A percentile compares a stretch with the other conserved stretches of the same genome.
phyloP scores from a whole-genome alignment of 23 tunicate species.

The Oikopleura vanhoeffeni region DNA sequence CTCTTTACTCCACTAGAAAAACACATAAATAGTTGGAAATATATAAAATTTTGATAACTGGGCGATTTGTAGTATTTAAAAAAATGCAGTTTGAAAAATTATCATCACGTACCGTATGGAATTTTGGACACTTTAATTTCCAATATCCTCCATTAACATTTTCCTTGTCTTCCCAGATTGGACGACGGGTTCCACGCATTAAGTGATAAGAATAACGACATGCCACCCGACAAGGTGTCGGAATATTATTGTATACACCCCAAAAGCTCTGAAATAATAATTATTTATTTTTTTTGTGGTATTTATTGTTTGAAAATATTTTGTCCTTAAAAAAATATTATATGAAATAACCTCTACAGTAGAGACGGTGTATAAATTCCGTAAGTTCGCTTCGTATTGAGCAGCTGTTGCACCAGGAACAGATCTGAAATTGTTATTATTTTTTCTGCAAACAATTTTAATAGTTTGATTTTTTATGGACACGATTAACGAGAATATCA shows the following conservation, averaged over 20 bases:
- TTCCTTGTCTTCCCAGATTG: constrained; percentile 74
- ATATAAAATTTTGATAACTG: too few relatives aligned
- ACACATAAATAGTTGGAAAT: too few relatives aligned
- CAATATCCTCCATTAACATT: constrained; percentile 83
- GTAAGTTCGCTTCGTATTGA: constrained; percentile 68
- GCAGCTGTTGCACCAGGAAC: constrained; percentile 56
- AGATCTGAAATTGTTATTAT: constrained; percentile 21
- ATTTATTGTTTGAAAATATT: too few relatives aligned
- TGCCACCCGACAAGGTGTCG: constrained; percentile 38
- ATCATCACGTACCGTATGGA: constrained; percentile 49
- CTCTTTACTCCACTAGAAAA: too few relatives aligned
- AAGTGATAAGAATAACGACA: constrained; percentile 57
- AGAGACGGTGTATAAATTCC: constrained; percentile 60
- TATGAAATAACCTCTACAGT: constrained; percentile 43
- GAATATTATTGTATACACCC: constrained; percentile 70
- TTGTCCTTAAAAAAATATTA: too few relatives aligned
- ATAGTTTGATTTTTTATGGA: not conserved
- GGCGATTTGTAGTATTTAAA: too few relatives aligned
- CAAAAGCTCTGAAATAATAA: constrained; percentile 48
- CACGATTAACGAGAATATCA: too few relatives aligned
- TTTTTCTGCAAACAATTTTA: not conserved
- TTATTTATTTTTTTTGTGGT: not conserved
- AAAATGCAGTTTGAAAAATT: too few relatives aligned
- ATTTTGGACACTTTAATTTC: constrained; percentile 62
- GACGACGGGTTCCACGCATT: constrained; percentile 49